Evolutionary conservation across 2,113 vertebrate species (phyloP).

Genomic region (Colius striatus): DNA sequence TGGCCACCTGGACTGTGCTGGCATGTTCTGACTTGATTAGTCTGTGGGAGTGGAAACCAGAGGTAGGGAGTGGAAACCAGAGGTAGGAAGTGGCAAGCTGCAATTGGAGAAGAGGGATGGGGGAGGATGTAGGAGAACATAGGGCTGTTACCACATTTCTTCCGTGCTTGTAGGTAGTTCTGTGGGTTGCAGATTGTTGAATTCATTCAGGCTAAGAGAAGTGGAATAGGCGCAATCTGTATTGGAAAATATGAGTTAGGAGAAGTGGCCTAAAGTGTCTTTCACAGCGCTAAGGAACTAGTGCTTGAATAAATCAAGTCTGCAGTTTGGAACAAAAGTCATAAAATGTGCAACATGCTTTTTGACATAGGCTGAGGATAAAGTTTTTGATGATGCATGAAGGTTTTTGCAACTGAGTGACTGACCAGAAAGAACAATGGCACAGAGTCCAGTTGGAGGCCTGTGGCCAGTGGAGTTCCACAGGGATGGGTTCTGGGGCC

Average conservation of each 20-base stretch:
- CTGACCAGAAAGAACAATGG: too few relatives aligned
- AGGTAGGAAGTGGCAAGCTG: neutral
- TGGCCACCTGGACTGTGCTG: neutral
- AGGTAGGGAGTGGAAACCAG: too few relatives aligned
- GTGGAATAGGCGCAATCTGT: neutral
- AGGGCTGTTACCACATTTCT: neutral
- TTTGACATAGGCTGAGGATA: neutral
- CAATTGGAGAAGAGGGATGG: too few relatives aligned
- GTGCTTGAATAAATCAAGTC: neutral
- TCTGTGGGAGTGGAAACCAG: neutral
- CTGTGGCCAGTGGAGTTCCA: too few relatives aligned
- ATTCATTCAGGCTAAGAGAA: neutral
- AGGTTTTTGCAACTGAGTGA: too few relatives aligned
- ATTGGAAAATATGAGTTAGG: neutral
- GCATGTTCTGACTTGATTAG: neutral
- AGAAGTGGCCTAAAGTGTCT: neutral
- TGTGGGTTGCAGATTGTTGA: neutral
- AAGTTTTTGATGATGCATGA: neutral
- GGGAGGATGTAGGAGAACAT: too few relatives aligned
- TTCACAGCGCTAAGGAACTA: neutral
- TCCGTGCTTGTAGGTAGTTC: neutral
- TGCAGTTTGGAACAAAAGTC: neutral
- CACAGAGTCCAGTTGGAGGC: too few relatives aligned
- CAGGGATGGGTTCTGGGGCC: too few relatives aligned
- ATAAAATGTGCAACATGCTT: neutral